phyloP scores from a whole-genome alignment of 2,888 invertebrate genomes.

The Muscina levida region DNA sequence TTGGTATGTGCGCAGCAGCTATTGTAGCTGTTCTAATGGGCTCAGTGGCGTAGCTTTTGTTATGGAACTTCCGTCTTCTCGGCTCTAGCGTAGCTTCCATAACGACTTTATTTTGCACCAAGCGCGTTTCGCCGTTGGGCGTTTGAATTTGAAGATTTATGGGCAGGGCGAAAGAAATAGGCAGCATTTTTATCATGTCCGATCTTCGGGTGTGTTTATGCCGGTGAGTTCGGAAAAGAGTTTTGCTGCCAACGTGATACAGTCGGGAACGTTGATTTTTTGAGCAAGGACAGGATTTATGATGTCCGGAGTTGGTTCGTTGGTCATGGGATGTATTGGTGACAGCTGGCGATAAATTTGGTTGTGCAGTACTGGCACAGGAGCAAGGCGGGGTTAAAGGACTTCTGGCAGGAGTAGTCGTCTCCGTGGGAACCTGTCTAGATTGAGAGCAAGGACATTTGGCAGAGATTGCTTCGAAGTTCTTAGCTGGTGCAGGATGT shows the following conservation, averaged over 20 bases:
- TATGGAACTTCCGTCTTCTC: background rate
- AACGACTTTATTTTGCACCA: slow-evolving; percentile 42
- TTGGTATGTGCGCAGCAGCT: too few species aligned
- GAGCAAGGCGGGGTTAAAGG: too few species aligned
- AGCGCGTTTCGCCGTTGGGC: slow-evolving; percentile 12
- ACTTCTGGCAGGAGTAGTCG: too few species aligned
- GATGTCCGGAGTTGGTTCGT: too few species aligned
- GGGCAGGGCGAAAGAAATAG: slow-evolving; percentile 44
- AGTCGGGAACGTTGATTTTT: background rate
- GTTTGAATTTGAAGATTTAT: slow-evolving; percentile 51
- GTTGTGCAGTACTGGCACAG: too few species aligned
- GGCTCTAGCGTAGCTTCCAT: slow-evolving; percentile 13
- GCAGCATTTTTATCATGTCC: slow-evolving; percentile 19
- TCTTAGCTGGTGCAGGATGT: too few species aligned
- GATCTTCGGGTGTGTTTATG: background rate
- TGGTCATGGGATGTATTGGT: too few species aligned
- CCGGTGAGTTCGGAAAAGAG: background rate
- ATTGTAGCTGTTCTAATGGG: background rate
- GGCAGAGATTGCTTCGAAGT: too few species aligned
- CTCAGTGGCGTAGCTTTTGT: background rate
- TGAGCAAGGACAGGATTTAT: background rate
- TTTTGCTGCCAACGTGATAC: too few species aligned
- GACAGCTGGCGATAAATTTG: too few species aligned
- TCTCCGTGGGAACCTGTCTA: too few species aligned
- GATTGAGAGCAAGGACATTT: too few species aligned